These are phyloP conservation scores for Hirtodrosophila alboralis DNA, from an alignment of 2,888 invertebrate species.

Conservation along the genomic window DNA sequence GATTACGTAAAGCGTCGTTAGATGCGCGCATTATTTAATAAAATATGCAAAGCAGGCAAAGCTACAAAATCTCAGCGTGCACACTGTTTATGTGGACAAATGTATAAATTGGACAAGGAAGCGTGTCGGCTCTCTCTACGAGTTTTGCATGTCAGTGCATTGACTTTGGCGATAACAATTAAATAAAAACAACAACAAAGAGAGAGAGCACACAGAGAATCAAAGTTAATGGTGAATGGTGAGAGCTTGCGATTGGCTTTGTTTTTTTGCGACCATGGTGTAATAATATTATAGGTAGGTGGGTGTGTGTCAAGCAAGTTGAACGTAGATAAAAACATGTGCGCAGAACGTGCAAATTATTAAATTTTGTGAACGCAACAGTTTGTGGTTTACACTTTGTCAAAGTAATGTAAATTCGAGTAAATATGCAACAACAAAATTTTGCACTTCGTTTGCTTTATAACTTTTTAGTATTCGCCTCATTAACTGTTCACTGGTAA, in stretches of 20 bases:
- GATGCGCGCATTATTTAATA: conserved; percentile 63
- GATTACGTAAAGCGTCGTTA: conserved; percentile 69
- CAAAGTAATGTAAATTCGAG: no score
- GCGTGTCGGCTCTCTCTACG: conserved; percentile 8
- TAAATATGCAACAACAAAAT: no score
- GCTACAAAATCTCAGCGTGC: conserved; percentile 32
- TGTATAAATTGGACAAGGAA: conserved; percentile 29
- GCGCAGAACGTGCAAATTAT: no score
- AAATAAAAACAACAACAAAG: conserved; percentile 37
- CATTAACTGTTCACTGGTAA: no score
- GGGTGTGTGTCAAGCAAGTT: no score
- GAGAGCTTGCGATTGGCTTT: conserved; percentile 5
- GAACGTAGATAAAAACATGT: no score
- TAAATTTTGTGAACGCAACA: no score
- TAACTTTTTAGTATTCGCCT: no score
- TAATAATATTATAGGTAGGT: no score
- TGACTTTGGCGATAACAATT: conserved; percentile 63
- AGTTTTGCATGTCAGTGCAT: conserved; percentile 57
- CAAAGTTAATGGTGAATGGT: conserved; percentile 7
- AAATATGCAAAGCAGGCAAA: conserved; percentile 64
- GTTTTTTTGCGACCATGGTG: no score
- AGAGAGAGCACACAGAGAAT: conserved; percentile 5
- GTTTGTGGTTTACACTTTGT: no score
- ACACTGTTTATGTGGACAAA: conserved; percentile 34
- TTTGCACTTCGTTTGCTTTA: no score